A percentile compares a stretch with the other conserved stretches of the same genome.
These are phyloP conservation scores for Vidua macroura DNA, from an alignment of 2,113 vertebrate species.

Conservation along the genomic window DNA sequence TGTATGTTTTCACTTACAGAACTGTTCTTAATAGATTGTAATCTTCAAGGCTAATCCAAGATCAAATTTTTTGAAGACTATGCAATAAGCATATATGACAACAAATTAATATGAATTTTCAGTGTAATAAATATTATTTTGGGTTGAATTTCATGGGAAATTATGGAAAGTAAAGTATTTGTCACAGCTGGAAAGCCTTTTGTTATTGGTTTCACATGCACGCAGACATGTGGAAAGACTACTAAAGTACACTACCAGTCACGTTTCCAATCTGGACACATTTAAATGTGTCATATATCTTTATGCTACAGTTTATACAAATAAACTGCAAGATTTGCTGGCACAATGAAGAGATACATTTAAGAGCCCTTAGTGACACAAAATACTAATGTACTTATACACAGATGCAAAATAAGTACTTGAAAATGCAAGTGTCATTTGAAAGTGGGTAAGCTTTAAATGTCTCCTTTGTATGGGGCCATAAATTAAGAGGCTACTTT, in stretches of 20 bases:
- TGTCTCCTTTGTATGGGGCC: neutral
- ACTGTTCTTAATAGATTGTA: neutral
- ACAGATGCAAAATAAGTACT: neutral
- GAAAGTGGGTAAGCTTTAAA: neutral
- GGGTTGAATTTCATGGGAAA: neutral
- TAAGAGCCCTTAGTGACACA: neutral
- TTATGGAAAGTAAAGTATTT: neutral
- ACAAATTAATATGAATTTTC: neutral
- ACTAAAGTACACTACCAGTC: neutral
- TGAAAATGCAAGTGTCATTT: neutral
- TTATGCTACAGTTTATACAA: neutral
- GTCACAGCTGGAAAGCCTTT: neutral
- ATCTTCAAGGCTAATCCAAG: neutral
- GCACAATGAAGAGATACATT: neutral
- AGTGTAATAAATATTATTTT: neutral
- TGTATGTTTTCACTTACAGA: slow-evolving; percentile 10
- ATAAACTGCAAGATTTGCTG: neutral
- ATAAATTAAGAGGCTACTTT: neutral
- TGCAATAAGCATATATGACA: neutral
- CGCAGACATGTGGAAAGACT: neutral
- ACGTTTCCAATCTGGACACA: neutral
- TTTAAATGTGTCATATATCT: neutral
- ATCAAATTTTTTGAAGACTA: neutral
- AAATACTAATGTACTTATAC: neutral
- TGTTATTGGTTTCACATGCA: neutral